phyloP scores from a whole-genome alignment of 2,113 vertebrate species.

The Neomonachus schauinslandi region DNA sequence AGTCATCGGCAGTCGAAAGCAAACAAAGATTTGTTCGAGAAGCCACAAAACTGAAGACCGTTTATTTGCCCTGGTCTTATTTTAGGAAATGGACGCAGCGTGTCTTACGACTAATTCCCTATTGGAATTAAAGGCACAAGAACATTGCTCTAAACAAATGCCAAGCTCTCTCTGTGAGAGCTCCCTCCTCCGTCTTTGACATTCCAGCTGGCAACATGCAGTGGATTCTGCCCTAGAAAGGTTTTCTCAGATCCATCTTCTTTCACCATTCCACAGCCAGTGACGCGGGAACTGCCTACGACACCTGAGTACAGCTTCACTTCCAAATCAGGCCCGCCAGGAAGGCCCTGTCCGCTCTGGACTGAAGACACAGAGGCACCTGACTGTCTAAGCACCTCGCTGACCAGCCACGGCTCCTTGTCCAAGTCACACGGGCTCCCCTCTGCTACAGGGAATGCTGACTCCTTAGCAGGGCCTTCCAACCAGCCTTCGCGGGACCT shows the following conservation, averaged over 20 bases:
- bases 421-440: rapidly evolving
- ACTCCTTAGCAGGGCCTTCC: neutral
- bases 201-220: no score
- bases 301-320: no score
- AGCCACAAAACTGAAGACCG: neutral
- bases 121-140: neutral
- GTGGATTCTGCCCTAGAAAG: neutral
- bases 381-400: neutral
- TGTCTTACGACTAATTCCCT: neutral
- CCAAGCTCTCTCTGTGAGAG: neutral
- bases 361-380: neutral
- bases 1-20: rapidly evolving
- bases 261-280: neutral
- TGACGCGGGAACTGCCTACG: rapidly evolving
- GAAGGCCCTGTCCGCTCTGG: neutral
- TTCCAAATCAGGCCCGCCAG: neutral
- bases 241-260: no score
- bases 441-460: rapidly evolving
- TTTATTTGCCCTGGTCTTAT: neutral
- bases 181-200: neutral
- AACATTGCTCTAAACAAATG: rapidly evolving
- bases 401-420: rapidly evolving
- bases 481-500: rapidly evolving
- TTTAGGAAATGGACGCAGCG: neutral
- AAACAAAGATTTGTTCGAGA: rapidly evolving